Evolutionary conservation across 2,888 invertebrate genomes (phyloP).

Genomic region (Hartigia nigra): DNA sequence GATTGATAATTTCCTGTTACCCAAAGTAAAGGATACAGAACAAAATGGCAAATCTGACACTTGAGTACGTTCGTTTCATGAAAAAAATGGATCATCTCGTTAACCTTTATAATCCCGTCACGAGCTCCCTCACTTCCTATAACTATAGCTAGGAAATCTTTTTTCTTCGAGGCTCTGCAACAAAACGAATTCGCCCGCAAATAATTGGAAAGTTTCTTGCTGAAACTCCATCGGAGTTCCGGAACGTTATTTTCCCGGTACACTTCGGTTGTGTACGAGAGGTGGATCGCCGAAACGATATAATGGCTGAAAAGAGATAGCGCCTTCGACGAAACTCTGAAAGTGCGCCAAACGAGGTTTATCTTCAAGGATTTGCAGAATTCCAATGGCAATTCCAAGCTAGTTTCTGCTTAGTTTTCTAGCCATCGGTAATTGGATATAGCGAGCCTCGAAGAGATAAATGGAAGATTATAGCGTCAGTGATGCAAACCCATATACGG

Average conservation of each 20-base stretch:
- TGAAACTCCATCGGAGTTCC: conserved; percentile 21
- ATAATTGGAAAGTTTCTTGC: conserved; percentile 24
- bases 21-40: not conserved
- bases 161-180: not conserved
- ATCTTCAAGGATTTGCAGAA: conserved; percentile 38
- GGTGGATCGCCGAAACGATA: not conserved
- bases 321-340: conserved; percentile 36
- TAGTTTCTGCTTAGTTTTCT: conserved; percentile 3
- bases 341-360: conserved; percentile 42
- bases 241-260: conserved; percentile 22
- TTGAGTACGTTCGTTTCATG: not conserved
- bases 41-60: not conserved
- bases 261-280: not conserved
- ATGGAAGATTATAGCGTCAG: not conserved
- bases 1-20: not conserved
- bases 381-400: conserved; percentile 40
- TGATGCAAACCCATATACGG: not conserved
- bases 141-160: not conserved
- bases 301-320: not conserved
- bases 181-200: not conserved
- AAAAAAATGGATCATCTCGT: not conserved
- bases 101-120: not conserved
- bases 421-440: conserved; percentile 1
- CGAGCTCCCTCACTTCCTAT: not conserved
- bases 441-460: not conserved